phyloP scores from a whole-genome alignment of 2,888 invertebrate genomes.

The Nebria brevicollis region DNA sequence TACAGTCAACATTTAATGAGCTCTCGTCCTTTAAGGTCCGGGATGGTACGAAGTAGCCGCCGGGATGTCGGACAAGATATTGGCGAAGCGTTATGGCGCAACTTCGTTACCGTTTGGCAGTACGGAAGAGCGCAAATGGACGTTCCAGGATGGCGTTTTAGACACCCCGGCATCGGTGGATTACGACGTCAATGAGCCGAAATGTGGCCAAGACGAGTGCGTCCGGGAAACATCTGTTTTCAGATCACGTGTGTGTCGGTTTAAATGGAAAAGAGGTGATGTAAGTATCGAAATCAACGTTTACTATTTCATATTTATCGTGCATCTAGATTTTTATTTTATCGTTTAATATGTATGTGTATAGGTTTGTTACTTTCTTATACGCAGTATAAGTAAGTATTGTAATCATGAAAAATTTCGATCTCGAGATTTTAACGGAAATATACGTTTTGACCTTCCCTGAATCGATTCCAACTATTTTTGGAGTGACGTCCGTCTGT shows the following conservation, averaged over 20 bases:
- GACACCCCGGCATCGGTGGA: constrained; percentile 53
- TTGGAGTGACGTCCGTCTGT: too few relatives aligned
- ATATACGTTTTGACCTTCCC: too few relatives aligned
- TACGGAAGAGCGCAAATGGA: constrained; percentile 28
- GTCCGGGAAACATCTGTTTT: constrained; percentile 20
- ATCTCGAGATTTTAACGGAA: too few relatives aligned
- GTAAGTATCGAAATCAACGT: constrained; percentile 40
- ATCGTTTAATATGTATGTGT: too few relatives aligned
- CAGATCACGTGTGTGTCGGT: constrained; percentile 32
- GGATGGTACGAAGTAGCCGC: constrained; percentile 46
- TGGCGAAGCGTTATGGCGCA: background rate
- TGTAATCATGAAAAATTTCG: too few relatives aligned
- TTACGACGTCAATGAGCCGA: constrained; percentile 48
- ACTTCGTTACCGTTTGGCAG: constrained; percentile 14
- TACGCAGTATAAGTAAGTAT: too few relatives aligned
- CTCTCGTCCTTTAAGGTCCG: constrained; percentile 48
- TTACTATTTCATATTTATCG: constrained; percentile 26
- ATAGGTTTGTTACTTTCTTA: too few relatives aligned
- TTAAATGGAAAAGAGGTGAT: constrained; percentile 39
- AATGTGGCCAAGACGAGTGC: constrained; percentile 25
- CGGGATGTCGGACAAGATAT: constrained; percentile 14
- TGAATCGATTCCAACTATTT: too few relatives aligned
- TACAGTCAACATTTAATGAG: background rate
- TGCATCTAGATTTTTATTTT: too few relatives aligned
- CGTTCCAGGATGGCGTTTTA: constrained; percentile 47